Percentiles rank a stretch among this genome's conserved stretches.
These are phyloP conservation scores for Nothocercus julius DNA, from an alignment of 2,113 vertebrate genomes.

Conservation along the genomic window DNA sequence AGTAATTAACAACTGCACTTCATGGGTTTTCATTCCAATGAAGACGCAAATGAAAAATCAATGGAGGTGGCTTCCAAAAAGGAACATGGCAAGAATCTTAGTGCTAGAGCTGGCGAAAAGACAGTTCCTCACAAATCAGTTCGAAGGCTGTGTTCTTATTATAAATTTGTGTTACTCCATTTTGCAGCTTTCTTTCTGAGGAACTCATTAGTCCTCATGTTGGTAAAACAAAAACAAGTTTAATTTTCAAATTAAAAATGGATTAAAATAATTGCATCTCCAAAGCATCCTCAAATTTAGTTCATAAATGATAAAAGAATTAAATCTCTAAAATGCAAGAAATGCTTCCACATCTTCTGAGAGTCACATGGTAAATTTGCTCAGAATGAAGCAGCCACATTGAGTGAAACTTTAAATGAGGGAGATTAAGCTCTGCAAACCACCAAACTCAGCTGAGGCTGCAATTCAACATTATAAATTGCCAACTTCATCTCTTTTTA, in stretches of 20 bases:
- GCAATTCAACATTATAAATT: conserved; percentile 37
- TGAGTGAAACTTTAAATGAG: conserved; percentile 36
- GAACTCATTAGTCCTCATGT: background rate
- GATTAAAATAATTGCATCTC: conserved; percentile 11
- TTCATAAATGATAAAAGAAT: conserved; percentile 1
- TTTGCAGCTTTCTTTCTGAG: background rate
- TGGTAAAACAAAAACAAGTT: conserved; percentile 31
- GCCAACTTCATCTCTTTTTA: conserved; percentile 23
- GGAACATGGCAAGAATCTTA: conserved; percentile 43
- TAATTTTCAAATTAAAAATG: conserved; percentile 20
- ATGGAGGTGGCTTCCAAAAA: conserved; percentile 66
- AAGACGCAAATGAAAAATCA: conserved; percentile 64
- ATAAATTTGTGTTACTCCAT: background rate
- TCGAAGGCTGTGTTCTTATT: background rate
- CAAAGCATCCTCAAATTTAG: background rate
- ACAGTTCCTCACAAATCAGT: conserved; percentile 21
- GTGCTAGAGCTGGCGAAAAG: conserved; percentile 48
- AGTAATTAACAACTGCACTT: conserved; percentile 67
- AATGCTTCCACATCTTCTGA: background rate
- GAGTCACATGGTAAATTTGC: conserved; percentile 16
- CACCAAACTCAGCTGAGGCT: conserved; percentile 10
- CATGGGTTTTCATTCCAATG: conserved; percentile 64
- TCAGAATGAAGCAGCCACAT: background rate
- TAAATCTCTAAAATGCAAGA: conserved; percentile 4
- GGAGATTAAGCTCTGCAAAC: conserved; percentile 41